Evolutionary conservation across 2,888 invertebrate genomes (phyloP).

Genomic region (Drosophila merina): DNA sequence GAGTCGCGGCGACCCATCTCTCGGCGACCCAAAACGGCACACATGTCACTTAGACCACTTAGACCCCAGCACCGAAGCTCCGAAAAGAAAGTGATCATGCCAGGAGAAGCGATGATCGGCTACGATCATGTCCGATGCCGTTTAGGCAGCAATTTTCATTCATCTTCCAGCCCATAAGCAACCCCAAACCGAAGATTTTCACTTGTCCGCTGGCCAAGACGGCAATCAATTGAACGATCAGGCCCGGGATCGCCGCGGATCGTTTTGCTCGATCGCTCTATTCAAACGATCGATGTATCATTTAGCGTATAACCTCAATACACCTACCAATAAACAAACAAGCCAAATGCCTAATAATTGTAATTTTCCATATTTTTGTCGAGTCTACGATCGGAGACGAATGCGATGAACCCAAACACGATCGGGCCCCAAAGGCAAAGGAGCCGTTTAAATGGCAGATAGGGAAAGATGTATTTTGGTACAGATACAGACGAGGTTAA

Average conservation of each 20-base stretch:
- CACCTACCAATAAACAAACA: conserved; percentile 77
- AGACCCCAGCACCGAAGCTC: neutral
- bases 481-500: conserved; percentile 12
- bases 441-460: conserved; percentile 62
- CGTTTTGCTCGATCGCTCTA: conserved; percentile 65
- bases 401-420: conserved; percentile 62
- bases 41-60: conserved; percentile 65
- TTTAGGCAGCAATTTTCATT: conserved; percentile 74
- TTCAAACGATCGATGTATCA: conserved; percentile 71
- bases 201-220: conserved; percentile 51
- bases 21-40: conserved; percentile 7
- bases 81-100: conserved; percentile 69
- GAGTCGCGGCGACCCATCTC: conserved; percentile 35
- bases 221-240: conserved; percentile 68
- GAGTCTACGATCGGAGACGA: conserved; percentile 72
- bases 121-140: conserved; percentile 60
- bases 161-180: conserved; percentile 42
- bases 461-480: conserved; percentile 16
- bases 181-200: conserved; percentile 51
- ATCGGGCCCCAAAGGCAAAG: conserved; percentile 62
- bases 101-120: conserved; percentile 34
- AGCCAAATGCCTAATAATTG: conserved; percentile 78
- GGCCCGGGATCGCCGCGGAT: conserved; percentile 38
- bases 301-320: conserved; percentile 75
- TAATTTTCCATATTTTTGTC: conserved; percentile 77